phyloP scores from a whole-genome alignment of 2,797 vertebrate species.

The Poeciliopsis turneri region DNA sequence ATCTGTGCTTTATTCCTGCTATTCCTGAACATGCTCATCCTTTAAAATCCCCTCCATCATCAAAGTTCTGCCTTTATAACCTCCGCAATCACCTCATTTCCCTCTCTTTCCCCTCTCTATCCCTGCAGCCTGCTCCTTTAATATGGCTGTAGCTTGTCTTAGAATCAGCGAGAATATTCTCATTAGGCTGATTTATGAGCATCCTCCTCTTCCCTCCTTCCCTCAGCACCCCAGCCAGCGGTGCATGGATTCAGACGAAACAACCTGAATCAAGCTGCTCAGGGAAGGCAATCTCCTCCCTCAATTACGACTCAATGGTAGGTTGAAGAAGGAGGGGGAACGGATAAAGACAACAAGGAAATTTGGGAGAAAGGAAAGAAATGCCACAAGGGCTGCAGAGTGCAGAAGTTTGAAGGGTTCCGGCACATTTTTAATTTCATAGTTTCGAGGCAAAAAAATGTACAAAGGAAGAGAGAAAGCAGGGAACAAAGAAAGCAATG shows the following conservation, averaged over 20 bases:
- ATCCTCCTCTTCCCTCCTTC: slow-evolving; percentile 31
- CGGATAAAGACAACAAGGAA: slow-evolving; percentile 42
- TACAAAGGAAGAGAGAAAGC: background rate
- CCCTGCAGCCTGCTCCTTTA: slow-evolving; percentile 37
- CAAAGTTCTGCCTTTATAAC: slow-evolving; percentile 40
- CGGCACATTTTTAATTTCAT: background rate
- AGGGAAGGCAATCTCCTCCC: slow-evolving; percentile 45
- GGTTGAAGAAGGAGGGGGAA: slow-evolving; percentile 20
- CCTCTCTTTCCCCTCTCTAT: slow-evolving; percentile 26
- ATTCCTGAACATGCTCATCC: slow-evolving; percentile 17
- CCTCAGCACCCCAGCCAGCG: slow-evolving; percentile 30
- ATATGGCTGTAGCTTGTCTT: slow-evolving; percentile 63
- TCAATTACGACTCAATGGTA: slow-evolving; percentile 57
- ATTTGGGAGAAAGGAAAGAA: slow-evolving; percentile 15
- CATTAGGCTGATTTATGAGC: slow-evolving; percentile 81
- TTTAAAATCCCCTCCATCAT: slow-evolving; percentile 45
- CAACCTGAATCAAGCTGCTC: slow-evolving; percentile 40
- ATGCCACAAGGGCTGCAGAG: slow-evolving; percentile 22
- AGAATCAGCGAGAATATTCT: slow-evolving; percentile 73
- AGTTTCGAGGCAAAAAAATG: background rate
- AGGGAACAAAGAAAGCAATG: background rate
- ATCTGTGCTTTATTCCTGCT: slow-evolving; percentile 3
- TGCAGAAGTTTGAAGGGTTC: slow-evolving; percentile 4
- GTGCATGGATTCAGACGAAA: slow-evolving; percentile 42
- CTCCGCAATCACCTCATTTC: slow-evolving; percentile 32